A percentile compares a stretch with the other conserved stretches of the same genome.
phyloP scores from a whole-genome alignment of 2,888 invertebrate species.

The Imbricaverruca yamaguchii region DNA sequence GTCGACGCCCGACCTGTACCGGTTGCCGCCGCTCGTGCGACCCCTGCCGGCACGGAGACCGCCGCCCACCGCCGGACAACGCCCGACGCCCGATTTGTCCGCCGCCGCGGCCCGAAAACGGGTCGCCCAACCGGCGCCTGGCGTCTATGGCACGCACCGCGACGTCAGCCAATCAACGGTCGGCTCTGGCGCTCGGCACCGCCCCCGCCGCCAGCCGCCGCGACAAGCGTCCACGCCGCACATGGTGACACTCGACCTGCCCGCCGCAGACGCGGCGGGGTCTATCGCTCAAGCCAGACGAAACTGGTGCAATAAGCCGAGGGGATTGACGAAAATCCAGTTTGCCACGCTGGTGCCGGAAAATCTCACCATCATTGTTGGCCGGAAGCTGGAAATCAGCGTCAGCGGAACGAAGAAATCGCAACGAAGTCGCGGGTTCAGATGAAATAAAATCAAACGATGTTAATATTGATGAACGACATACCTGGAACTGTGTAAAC shows the following conservation, averaged over 20 bases:
- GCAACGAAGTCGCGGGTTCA: not conserved
- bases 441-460: not conserved
- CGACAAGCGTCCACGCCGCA: not conserved
- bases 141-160: not conserved
- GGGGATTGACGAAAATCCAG: constrained; percentile 1
- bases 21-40: not conserved
- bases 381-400: constrained; percentile 4
- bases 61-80: not conserved
- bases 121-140: not conserved
- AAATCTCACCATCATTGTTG: constrained; percentile 1
- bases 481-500: no score
- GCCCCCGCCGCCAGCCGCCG: not conserved
- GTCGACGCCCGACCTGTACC: not conserved
- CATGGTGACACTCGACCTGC: not conserved
- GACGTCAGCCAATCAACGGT: not conserved
- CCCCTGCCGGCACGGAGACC: not conserved
- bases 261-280: not conserved
- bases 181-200: not conserved
- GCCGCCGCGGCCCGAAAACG: not conserved
- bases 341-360: not conserved
- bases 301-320: not conserved
- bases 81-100: not conserved
- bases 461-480: no score
- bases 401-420: not conserved
- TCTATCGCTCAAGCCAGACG: not conserved